Percentiles rank a stretch among this genome's conserved stretches.
These are phyloP conservation scores for Stomatorhinus ivindoensis DNA, from an alignment of 2,113 vertebrate genomes.

Conservation along the genomic window DNA sequence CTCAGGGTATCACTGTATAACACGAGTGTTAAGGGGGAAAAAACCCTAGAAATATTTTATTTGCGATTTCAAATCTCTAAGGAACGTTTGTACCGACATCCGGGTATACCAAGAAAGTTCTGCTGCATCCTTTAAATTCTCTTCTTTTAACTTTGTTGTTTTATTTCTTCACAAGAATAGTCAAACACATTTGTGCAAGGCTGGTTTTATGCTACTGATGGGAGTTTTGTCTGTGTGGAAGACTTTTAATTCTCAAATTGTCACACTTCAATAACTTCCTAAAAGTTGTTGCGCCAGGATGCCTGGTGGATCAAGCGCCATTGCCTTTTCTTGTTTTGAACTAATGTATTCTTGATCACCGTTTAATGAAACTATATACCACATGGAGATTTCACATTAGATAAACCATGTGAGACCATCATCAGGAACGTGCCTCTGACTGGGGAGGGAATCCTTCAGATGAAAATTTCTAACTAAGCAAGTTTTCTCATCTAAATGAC, in stretches of 20 bases:
- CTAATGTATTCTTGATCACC: conserved; percentile 99
- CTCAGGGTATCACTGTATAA: not conserved
- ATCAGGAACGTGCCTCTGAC: conserved; percentile 99
- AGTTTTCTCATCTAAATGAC: conserved; percentile 94
- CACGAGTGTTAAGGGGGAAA: not conserved
- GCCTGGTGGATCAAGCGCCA: conserved; percentile 99
- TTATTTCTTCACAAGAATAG: conserved; percentile 54
- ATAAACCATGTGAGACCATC: conserved; percentile 99
- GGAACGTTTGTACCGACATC: not conserved
- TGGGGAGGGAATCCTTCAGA: conserved; percentile 99
- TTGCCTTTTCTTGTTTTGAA: conserved; percentile 99
- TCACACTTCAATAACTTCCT: conserved; percentile 99
- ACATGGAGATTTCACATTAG: conserved; percentile 99
- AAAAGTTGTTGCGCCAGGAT: conserved; percentile 99
- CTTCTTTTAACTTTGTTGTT: conserved; percentile 61
- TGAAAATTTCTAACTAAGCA: conserved; percentile 99
- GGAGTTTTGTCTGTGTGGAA: conserved; percentile 97
- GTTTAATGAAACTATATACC: conserved; percentile 99
- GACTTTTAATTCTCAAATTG: conserved; percentile 99
- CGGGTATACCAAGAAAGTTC: not conserved
- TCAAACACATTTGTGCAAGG: conserved; percentile 65
- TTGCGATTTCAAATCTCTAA: not conserved
- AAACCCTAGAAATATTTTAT: not conserved
- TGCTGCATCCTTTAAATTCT: conserved; percentile 27
- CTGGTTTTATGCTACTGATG: conserved; percentile 88